Percentiles rank a stretch among this genome's conserved stretches.
Conservation (phyloP, 2,113 vertebrate genomes). For the Ctenomys sociabilis region DNA sequence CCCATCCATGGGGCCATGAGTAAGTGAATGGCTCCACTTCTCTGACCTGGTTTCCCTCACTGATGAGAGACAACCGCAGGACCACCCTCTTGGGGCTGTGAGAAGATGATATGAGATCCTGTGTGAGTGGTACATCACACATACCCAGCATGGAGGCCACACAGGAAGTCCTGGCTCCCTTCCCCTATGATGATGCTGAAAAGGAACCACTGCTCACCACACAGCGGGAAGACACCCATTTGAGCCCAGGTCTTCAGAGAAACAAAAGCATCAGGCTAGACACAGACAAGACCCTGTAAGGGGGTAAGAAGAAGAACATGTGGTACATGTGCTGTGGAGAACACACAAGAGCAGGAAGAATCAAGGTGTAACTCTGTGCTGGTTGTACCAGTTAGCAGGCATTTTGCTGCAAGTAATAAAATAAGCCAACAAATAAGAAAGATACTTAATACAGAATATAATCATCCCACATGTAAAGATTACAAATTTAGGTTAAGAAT, state of each 20-base stretch:
- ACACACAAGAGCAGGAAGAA: not conserved
- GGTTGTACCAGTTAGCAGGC: too few species aligned
- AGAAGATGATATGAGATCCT: not conserved
- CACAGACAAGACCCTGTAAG: not conserved
- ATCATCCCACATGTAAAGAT: not conserved
- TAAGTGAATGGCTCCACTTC: not conserved
- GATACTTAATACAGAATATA: not conserved
- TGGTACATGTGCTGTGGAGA: not conserved
- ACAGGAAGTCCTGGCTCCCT: not conserved
- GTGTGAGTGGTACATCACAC: not conserved
- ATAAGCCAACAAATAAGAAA: not conserved
- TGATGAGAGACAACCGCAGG: too few species aligned
- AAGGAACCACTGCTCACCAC: not conserved
- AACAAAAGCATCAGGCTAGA: not conserved
- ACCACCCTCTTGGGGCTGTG: not conserved
- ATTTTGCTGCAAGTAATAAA: not conserved
- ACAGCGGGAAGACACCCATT: not conserved
- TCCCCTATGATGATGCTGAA: rapidly evolving
- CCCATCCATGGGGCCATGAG: not conserved
- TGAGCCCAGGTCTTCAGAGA: not conserved
- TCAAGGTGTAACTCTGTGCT: not conserved
- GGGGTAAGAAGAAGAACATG: not conserved
- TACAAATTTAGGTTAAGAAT: not conserved
- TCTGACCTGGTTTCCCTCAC: not conserved
- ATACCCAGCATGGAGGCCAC: not conserved